Evolutionary conservation across 2,888 invertebrate genomes (phyloP).

Genomic region (Frankliniella intonsa): DNA sequence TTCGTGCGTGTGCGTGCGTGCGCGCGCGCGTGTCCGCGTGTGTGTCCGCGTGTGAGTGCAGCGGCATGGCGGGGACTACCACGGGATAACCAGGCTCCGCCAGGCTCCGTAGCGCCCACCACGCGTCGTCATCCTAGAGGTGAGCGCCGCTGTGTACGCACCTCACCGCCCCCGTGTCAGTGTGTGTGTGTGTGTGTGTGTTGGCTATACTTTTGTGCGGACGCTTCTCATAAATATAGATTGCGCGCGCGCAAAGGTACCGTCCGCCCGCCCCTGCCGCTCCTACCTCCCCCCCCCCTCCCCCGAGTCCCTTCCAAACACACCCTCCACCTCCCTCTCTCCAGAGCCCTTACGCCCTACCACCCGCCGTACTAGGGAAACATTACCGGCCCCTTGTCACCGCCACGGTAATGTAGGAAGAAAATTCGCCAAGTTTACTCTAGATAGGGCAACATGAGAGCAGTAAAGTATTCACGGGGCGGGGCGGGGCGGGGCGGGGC

Average conservation of each 20-base stretch:
- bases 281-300: not conserved
- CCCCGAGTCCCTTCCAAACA: not conserved
- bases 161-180: not conserved
- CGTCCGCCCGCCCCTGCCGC: no score
- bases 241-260: not conserved
- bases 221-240: conserved; percentile 15
- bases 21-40: not conserved
- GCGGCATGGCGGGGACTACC: not conserved
- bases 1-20: not conserved
- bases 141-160: not conserved
- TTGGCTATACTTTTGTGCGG: not conserved
- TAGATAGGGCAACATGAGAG: no score
- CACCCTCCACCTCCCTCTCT: no score
- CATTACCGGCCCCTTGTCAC: no score
- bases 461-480: no score
- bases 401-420: no score
- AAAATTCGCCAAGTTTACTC: no score
- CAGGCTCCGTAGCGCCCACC: not conserved
- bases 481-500: no score
- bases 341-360: no score
- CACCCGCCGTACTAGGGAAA: no score
- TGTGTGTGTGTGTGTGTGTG: not conserved
- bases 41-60: not conserved
- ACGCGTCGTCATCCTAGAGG: not conserved
- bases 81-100: not conserved